Conservation (phyloP, 2,113 vertebrate species). For the Indicator maculatus region DNA sequence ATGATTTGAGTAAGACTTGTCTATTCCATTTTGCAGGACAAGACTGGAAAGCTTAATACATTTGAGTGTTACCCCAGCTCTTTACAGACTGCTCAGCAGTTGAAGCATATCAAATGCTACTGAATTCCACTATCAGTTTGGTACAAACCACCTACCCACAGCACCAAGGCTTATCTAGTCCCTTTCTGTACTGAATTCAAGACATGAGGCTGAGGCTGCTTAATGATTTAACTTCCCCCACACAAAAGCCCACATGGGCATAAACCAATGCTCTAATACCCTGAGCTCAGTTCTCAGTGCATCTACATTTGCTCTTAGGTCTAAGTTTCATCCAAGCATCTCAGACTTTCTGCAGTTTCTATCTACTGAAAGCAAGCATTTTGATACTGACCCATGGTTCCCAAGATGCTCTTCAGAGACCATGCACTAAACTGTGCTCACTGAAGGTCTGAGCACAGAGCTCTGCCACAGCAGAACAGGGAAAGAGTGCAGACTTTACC, state of each 20-base stretch:
- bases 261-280: not conserved
- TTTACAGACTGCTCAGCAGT: not conserved
- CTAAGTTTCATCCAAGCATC: not conserved
- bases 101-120: not conserved
- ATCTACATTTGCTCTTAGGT: not conserved
- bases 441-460: not conserved
- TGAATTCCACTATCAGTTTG: not conserved
- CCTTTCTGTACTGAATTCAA: not conserved
- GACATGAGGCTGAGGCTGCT: not conserved
- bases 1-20: not conserved
- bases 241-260: not conserved
- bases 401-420: not conserved
- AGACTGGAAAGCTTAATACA: not conserved
- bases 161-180: not conserved
- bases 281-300: not conserved
- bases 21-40: not conserved
- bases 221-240: not conserved
- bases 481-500: constrained; percentile 70
- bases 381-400: not conserved
- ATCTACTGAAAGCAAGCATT: not conserved
- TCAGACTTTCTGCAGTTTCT: not conserved
- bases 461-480: not conserved
- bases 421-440: not conserved
- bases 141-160: not conserved
- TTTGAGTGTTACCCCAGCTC: not conserved